These are phyloP conservation scores for Deilephila elpenor DNA, from an alignment of 2,888 invertebrate genomes.

Conservation along the genomic window DNA sequence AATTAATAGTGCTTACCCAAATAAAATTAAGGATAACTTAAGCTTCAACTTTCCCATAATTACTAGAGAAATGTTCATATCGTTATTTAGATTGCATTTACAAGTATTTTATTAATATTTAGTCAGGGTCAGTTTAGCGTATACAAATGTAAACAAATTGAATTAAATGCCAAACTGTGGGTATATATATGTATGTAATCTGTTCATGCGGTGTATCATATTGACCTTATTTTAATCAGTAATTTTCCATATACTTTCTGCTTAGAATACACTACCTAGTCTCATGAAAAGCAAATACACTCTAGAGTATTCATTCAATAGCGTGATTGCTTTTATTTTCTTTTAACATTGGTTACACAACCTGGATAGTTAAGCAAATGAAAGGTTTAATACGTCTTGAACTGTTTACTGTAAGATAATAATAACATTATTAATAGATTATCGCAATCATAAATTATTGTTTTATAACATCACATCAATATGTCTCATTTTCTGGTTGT, in stretches of 20 bases:
- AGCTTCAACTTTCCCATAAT: too few relatives aligned
- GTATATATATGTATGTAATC: constrained; percentile 10
- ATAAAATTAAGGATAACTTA: too few relatives aligned
- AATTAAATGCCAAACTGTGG: constrained; percentile 4
- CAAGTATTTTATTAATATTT: not conserved
- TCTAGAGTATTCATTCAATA: constrained; percentile 4
- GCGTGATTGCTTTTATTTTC: not conserved
- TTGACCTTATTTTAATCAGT: constrained; percentile 54
- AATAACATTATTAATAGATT: not conserved
- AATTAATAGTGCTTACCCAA: too few relatives aligned
- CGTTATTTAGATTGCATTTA: not conserved
- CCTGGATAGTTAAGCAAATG: not conserved
- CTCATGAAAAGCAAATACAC: not conserved
- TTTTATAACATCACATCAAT: not conserved
- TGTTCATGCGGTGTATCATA: constrained; percentile 49
- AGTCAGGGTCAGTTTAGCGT: not conserved
- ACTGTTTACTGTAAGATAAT: not conserved
- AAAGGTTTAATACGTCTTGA: not conserved
- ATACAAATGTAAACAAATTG: not conserved
- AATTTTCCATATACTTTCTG: constrained; percentile 49
- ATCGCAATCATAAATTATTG: not conserved
- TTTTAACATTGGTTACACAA: not conserved
- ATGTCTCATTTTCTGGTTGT: too few relatives aligned
- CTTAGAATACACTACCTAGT: constrained; percentile 2
- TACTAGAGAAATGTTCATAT: not conserved